Percentiles rank a stretch among this genome's conserved stretches.
These are phyloP conservation scores for Enteromius fasciolatus DNA, from an alignment of 2,797 vertebrate genomes.

Conservation along the genomic window DNA sequence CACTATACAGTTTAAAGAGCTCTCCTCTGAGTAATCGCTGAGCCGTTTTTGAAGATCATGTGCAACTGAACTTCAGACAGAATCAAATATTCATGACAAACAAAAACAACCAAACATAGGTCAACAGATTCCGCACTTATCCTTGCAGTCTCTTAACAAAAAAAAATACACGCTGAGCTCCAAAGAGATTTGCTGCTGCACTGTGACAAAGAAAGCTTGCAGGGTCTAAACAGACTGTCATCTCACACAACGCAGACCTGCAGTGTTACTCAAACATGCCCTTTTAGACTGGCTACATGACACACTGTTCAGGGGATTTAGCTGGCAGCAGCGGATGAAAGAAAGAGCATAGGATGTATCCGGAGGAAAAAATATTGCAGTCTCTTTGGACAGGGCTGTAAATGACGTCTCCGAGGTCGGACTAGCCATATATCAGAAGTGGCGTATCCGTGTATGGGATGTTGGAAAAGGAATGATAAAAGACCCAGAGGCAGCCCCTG, in stretches of 20 bases:
- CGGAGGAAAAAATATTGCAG: slow-evolving; percentile 2
- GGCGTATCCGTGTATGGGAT: neutral
- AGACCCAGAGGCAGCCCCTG: neutral
- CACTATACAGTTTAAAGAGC: neutral
- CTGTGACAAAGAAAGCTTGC: slow-evolving; percentile 2
- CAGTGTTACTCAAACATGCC: slow-evolving; percentile 41
- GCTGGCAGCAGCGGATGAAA: slow-evolving; percentile 10
- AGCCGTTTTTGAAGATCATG: neutral
- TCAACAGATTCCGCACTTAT: slow-evolving; percentile 20
- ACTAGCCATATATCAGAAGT: neutral
- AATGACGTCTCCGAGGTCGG: neutral
- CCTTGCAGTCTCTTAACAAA: neutral
- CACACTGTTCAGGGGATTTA: neutral
- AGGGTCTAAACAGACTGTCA: slow-evolving; percentile 44
- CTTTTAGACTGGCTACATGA: slow-evolving; percentile 33
- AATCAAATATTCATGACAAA: slow-evolving; percentile 41
- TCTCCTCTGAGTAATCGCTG: neutral
- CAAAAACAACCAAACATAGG: slow-evolving; percentile 21
- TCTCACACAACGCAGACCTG: slow-evolving; percentile 37
- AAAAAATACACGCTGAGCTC: neutral
- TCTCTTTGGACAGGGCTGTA: slow-evolving; percentile 17
- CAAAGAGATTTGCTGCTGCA: neutral
- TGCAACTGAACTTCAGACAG: slow-evolving; percentile 7
- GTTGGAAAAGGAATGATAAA: neutral
- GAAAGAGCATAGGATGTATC: slow-evolving; percentile 26